Base-by-base conservation (phyloP, 1,140 invertebrate genomes). In the Drosophila nebulosa region DNA sequence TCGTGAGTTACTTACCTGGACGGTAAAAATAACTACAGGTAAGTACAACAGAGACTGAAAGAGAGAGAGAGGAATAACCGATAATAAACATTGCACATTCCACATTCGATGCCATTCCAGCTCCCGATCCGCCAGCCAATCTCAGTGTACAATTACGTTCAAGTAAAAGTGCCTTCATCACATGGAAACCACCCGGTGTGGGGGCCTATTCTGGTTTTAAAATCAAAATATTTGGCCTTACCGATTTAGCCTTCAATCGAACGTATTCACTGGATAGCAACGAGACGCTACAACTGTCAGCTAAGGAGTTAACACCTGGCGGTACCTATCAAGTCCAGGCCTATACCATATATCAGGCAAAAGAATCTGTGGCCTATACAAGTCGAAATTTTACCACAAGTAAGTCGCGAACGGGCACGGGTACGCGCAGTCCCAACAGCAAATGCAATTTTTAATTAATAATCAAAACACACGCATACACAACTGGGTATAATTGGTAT, bases 371-470 rank as follows among this genome's bases (percentile, higher is more conserved):
- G 39, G 96, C 96, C 6, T 98, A 97, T 80, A 96, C 97, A 46
- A 96, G 96, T 65, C 93, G 95, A 58, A 98, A 98, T 92, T 98
- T 98, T 89, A 98, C 97, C 42, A 98, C 97, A 76, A 97, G 97
- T 97, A 92, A 94, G 95, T 94, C 71, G 42, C 69, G 81, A 64
- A 46, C 55, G 6, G 30, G 27, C 6, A 30, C 24, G 24, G 68
- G 67, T 32, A 78, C 64, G 12, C 73, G 67, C 50, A 51, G 57
- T 71, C 81, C 80, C 69, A 73, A 74, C 64, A 65, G 53, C 55
- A 71, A 64, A 64, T 85, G 80, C 64, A 85, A 85, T 66, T 85
- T 78, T 24, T 85, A 80, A 66, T 30, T 36, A 24, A 16, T 21
- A 46, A 57, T 39, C 36, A 36, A 59, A 16, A 64, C 26, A 56